Evolutionary conservation across 2,888 invertebrate genomes (phyloP), one percentile per base, ranked within the genome.

Genomic region (Cenopis cana): DNA sequence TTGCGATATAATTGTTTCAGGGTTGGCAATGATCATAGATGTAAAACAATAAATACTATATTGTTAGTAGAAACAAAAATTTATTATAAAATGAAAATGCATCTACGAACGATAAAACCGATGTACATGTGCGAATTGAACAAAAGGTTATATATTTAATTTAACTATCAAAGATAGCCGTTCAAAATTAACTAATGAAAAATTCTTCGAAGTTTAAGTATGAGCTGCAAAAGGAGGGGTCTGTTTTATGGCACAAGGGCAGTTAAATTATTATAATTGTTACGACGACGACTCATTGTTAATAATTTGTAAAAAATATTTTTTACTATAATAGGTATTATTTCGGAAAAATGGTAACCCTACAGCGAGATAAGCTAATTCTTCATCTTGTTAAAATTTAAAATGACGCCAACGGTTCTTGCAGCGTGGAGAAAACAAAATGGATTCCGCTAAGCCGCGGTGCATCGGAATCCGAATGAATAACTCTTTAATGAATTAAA

Each of bases 381-480:
- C 56, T 49, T 36, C 36, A 29, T 59, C 57, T 52, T 41, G 57
- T 65, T 69, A 52, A 65, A 52, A 33, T 54, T n/a, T 64, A 38
- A 65, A 69, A 65, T 50, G 49, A 38, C 36, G 68, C 64, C 64
- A 52, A 52, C 69, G 64, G 49, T 69, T 49, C 52, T 64, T 60
- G 60, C 52, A 29, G 10, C 52, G 62, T 56, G 52, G 41, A 64
- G 57, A 65, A 57, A 69, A 69, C 36, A 64, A 69, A 65, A 65
- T 65, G 64, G 69, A 57, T 69, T 59, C 64, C 69, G 57, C 64
- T 57, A 52, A 69, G 14, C 57, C 52, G 50, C 55, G 33, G 29
- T 65, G 64, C 69, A 69, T 65, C 41, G 52, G 57, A 65, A 65
- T 69, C 29, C 52, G 52, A 69, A 57, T 64, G 50, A 69, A 46